Conservation (phyloP, 2,797 vertebrate genomes). For the Ficedula albicollis region DNA sequence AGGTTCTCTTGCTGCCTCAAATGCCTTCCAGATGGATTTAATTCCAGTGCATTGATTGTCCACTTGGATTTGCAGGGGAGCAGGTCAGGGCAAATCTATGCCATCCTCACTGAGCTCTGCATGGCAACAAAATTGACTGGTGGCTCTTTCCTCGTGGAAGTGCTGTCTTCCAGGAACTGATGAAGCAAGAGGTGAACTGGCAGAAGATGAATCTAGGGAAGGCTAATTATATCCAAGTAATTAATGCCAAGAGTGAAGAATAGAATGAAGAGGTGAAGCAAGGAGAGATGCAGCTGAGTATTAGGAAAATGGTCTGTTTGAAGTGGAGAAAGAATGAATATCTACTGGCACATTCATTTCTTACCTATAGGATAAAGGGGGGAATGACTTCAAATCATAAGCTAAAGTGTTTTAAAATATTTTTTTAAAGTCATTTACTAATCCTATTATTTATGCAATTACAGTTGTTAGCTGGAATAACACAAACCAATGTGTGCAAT, state of each 20-base stretch:
- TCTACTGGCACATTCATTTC: neutral
- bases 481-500: neutral
- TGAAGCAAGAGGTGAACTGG: slow-evolving; percentile 54
- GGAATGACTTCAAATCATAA: neutral
- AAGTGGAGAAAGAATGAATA: neutral
- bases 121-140: neutral
- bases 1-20: neutral
- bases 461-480: neutral
- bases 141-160: slow-evolving; percentile 11
- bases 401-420: neutral
- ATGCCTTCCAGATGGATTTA: slow-evolving; percentile 68
- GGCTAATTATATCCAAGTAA: slow-evolving; percentile 35
- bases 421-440: neutral
- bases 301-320: neutral
- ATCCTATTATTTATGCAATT: neutral
- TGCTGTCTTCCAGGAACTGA: slow-evolving; percentile 49
- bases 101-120: slow-evolving; percentile 18
- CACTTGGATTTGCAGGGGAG: slow-evolving; percentile 30
- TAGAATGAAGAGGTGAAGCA: neutral
- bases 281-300: neutral
- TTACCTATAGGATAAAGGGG: neutral
- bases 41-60: slow-evolving; percentile 50
- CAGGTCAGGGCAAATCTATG: slow-evolving; percentile 18
- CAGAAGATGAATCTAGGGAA: neutral
- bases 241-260: slow-evolving; percentile 25